Evolutionary conservation across 92 coral and sea anemone species (phyloP), one percentile per base, ranked within the genome.

Genomic region (Paramuricea clavata): DNA sequence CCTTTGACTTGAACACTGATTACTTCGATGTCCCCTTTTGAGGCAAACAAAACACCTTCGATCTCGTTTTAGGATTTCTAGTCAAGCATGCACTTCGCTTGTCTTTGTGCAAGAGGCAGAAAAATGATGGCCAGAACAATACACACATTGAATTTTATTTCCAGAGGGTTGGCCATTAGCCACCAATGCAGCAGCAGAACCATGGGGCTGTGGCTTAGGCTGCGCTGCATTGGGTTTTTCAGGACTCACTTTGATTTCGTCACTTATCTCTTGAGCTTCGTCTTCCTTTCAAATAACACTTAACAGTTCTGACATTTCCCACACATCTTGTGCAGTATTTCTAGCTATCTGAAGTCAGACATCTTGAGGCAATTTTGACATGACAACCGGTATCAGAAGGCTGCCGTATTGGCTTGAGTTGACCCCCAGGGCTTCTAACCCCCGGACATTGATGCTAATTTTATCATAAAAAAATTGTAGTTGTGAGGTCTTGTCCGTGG

Each of bases 341-440:
- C 90, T 39, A 0, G 88, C 92, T 12, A 85, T n/a, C n/a, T n/a
- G n/a, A n/a, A n/a, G n/a, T n/a, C n/a, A n/a, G n/a, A n/a, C n/a
- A n/a, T n/a, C 92, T 19, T 50, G 76, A 4, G 92, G 92, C 21
- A 92, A n/a, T 59, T 82, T 89, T 0, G 94, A 81, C 92, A 92
- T 89, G 12, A 89, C 84, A 0, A 92, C 82, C 0, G 89, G 94
- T 31, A 89, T 89, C 11, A 88, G 59, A 0, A 92, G 49, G 28
- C 94, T 84, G 5, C 94, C 90, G 44, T 92, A 92, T n/a, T 88
- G 87, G 3, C 36, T 39, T 21, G 89, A 64, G 68, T 50, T 65
- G 0, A 88, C 89, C 15, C 92, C 94, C 36, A 91, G 68, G 2
- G 90, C 31, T 64, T 74, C 81, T n/a, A 92, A 41, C 2, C 90